These are phyloP conservation scores for Blastomussa wellsi DNA, from an alignment of 92 coral and sea anemone species.

Conservation along the genomic window DNA sequence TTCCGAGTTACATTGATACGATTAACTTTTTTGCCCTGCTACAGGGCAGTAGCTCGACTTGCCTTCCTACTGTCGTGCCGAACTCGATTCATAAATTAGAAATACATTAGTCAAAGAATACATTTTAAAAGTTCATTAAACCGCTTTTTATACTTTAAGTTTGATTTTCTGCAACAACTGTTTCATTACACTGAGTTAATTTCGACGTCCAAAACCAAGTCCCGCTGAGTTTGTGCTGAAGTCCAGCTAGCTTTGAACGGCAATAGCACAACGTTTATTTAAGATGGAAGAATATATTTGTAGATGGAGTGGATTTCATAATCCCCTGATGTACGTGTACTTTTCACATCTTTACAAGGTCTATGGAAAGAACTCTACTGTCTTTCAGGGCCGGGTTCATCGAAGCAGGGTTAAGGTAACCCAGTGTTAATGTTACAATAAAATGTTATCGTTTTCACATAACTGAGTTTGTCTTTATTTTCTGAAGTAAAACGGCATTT, in stretches of 20 bases:
- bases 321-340: slow-evolving; percentile 11
- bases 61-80: not conserved
- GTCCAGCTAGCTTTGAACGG: slow-evolving; percentile 16
- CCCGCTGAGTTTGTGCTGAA: not conserved
- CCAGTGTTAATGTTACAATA: not conserved
- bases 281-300: too few species aligned
- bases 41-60: not conserved
- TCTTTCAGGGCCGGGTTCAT: slow-evolving; percentile 36
- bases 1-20: not conserved
- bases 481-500: too few species aligned
- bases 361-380: slow-evolving; percentile 36
- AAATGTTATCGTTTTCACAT: too few species aligned
- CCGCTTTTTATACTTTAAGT: slow-evolving; percentile 23
- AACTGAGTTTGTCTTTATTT: too few species aligned
- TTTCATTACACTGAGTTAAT: slow-evolving; percentile 17
- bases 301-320: too few species aligned
- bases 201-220: slow-evolving; percentile 2
- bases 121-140: slow-evolving; percentile 33
- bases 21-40: not conserved
- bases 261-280: not conserved
- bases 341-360: slow-evolving; percentile 24
- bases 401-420: slow-evolving; percentile 38
- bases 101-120: slow-evolving; percentile 9
- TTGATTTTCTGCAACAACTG: slow-evolving; percentile 34
- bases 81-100: not conserved